Evolutionary conservation across 2,888 invertebrate genomes (phyloP).

Genomic region (Lydus trimaculatus): DNA sequence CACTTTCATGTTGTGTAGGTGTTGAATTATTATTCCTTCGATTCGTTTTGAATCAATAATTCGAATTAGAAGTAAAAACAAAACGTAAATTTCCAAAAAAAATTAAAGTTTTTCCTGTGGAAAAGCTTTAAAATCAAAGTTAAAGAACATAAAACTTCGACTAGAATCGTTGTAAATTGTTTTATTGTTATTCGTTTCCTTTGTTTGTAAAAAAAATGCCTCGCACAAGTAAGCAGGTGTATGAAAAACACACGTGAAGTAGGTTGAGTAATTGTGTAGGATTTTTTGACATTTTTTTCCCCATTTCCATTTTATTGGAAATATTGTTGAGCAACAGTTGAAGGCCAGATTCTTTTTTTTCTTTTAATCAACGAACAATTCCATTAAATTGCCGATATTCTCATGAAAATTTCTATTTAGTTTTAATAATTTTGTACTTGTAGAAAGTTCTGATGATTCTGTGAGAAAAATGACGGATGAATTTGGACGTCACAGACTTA

Average conservation of each 20-base stretch:
- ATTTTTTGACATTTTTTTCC: background rate
- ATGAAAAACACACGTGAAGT: background rate
- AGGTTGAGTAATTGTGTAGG: constrained; percentile 5
- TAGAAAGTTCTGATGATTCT: constrained; percentile 49
- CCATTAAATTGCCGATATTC: background rate
- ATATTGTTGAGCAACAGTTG: background rate
- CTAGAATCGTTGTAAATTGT: background rate
- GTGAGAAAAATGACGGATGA: constrained; percentile 51
- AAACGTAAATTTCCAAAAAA: no score
- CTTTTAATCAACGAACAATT: constrained; percentile 9
- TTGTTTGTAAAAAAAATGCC: background rate
- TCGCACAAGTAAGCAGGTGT: no score
- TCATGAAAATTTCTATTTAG: background rate
- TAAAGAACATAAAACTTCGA: no score
- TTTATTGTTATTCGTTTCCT: background rate
- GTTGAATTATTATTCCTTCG: background rate
- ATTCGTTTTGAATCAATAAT: background rate
- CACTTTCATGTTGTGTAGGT: background rate
- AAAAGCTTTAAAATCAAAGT: no score
- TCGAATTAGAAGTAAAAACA: background rate
- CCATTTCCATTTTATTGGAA: background rate
- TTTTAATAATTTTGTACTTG: constrained; percentile 17
- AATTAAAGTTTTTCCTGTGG: no score
- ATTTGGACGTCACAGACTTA: constrained; percentile 53
- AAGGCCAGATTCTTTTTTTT: background rate